phyloP scores from a whole-genome alignment of 2,113 vertebrate species.

The Bubo blakistoni region DNA sequence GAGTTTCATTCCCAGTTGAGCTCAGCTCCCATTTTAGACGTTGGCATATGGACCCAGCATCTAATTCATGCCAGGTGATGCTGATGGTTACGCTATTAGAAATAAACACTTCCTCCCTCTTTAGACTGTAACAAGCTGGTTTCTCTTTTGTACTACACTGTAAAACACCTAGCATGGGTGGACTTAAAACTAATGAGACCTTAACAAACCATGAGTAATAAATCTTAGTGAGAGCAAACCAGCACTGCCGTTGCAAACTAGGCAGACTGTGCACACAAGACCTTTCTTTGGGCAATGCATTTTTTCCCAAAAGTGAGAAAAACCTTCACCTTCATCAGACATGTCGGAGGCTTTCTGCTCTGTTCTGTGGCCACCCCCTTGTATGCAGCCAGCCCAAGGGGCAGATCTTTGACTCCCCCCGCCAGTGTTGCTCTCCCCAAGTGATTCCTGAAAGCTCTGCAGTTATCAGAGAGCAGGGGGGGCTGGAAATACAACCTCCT shows the following conservation, averaged over 20 bases:
- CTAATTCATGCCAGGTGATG: neutral
- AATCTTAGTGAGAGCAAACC: neutral
- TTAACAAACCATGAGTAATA: neutral
- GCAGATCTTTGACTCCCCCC: neutral
- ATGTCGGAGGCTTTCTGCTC: neutral
- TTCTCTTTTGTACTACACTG: neutral
- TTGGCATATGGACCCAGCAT: neutral
- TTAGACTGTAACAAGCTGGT: no score
- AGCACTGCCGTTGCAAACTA: accelerated
- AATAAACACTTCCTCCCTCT: neutral
- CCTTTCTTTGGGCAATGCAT: neutral
- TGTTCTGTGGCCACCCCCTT: neutral
- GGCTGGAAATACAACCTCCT: constrained; percentile 44
- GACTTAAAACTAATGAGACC: neutral
- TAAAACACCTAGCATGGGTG: neutral
- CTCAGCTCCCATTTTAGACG: neutral
- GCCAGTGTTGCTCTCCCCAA: neutral
- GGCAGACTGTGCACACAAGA: neutral
- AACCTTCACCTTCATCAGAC: neutral
- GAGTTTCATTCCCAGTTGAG: neutral
- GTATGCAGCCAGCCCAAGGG: neutral
- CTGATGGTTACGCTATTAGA: neutral
- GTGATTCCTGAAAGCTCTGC: neutral
- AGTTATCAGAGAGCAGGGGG: neutral
- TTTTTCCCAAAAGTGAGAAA: neutral